These are phyloP conservation scores for Argyresthia albistria DNA, from an alignment of 2,888 invertebrate species.

Conservation along the genomic window DNA sequence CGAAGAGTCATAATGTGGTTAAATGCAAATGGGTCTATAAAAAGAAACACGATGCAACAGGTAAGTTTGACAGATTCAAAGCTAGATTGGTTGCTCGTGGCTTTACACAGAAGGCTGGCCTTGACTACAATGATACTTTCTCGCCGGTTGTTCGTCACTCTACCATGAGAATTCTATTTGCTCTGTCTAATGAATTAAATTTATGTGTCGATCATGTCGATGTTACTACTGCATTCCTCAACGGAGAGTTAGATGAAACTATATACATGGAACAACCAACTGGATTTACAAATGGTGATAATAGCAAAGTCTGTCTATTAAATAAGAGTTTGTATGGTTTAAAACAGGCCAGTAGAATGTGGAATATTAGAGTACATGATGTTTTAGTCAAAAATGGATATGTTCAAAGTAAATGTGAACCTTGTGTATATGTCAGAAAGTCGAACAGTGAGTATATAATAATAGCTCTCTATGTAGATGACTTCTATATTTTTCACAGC, in stretches of 20 bases:
- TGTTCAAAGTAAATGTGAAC: constrained; percentile 10
- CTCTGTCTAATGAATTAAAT: constrained; percentile 1
- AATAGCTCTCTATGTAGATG: constrained; percentile 16
- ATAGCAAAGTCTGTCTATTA: constrained; percentile 13
- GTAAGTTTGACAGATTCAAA: constrained; percentile 1
- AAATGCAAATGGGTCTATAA: constrained; percentile 14
- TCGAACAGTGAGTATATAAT: constrained; percentile 7
- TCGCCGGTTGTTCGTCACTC: constrained; percentile 9
- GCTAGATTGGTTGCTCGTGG: constrained; percentile 6
- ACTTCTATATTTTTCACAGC: constrained; percentile 13
- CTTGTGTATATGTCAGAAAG: constrained; percentile 12
- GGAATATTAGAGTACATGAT: constrained; percentile 13
- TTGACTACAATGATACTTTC: constrained; percentile 8
- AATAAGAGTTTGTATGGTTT: constrained; percentile 16
- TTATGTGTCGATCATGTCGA: constrained; percentile 14
- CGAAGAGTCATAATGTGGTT: constrained; percentile 7
- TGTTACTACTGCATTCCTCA: constrained; percentile 14
- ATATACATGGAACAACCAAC: constrained; percentile 10
- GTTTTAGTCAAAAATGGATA: constrained; percentile 7
- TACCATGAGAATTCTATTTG: constrained; percentile 7
- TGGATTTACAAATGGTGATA: constrained; percentile 6
- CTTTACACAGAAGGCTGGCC: constrained; percentile 5
- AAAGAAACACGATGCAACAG: constrained; percentile 7
- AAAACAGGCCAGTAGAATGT: constrained; percentile 15
- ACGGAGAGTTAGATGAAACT: constrained; percentile 11